These are phyloP conservation scores for Peribatodes rhomboidaria DNA, from an alignment of 2,888 invertebrate species.

Conservation along the genomic window DNA sequence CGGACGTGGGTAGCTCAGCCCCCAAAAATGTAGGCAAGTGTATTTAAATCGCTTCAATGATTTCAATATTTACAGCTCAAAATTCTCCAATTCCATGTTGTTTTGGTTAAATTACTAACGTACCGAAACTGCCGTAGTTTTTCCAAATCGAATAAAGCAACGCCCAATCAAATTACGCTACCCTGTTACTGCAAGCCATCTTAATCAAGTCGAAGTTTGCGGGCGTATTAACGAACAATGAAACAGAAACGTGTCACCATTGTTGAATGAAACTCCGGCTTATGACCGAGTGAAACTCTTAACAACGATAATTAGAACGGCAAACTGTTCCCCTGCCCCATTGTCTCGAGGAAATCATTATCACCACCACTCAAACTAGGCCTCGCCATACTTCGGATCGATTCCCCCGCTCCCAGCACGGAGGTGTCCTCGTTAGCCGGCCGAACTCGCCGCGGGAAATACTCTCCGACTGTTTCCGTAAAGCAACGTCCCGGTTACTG, in stretches of 20 bases:
- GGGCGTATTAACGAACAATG: conserved; percentile 69
- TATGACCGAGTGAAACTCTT: conserved; percentile 62
- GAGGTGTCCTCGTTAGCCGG: conserved; percentile 29
- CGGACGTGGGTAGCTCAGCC: no score
- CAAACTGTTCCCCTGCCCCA: conserved; percentile 55
- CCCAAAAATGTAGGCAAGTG: no score
- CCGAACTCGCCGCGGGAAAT: conserved; percentile 15
- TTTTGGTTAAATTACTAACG: neutral
- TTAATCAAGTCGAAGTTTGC: conserved; percentile 67
- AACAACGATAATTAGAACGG: conserved; percentile 67
- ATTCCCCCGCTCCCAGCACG: conserved; percentile 8
- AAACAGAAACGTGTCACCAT: conserved; percentile 67
- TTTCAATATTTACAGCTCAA: no score
- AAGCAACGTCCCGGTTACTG: conserved; percentile 24
- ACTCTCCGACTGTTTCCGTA: conserved; percentile 24
- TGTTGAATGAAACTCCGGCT: conserved; percentile 62
- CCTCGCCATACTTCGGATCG: conserved; percentile 26
- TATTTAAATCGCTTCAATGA: no score
- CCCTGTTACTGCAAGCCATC: conserved; percentile 52
- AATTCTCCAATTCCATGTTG: neutral
- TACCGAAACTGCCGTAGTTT: neutral
- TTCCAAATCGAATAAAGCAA: no score
- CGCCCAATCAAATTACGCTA: conserved; percentile 29
- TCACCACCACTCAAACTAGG: conserved; percentile 37
- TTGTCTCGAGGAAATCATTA: conserved; percentile 58